These are phyloP conservation scores for Molanna angustata DNA, from an alignment of 2,888 invertebrate genomes.

Conservation along the genomic window DNA sequence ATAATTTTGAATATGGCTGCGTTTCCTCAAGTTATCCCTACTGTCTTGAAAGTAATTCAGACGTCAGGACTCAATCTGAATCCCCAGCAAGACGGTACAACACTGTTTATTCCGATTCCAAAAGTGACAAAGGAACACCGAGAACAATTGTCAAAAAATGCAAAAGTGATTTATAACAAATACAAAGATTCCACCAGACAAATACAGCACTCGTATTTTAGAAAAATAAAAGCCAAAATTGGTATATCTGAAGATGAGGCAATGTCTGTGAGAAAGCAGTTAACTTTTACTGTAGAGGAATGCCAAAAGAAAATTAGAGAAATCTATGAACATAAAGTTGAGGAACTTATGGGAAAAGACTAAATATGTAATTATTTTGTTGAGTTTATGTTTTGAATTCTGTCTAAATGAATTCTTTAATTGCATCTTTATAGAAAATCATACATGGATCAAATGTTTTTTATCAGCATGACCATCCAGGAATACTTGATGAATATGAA, in stretches of 20 bases:
- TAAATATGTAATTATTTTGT: constrained; percentile 26
- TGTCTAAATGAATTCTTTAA: no score
- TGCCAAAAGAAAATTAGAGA: constrained; percentile 64
- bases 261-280: constrained; percentile 65
- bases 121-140: constrained; percentile 93
- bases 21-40: constrained; percentile 83
- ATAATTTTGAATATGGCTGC: constrained; percentile 79
- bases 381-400: no score
- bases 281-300: constrained; percentile 65
- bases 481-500: no score
- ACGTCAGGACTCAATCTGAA: constrained; percentile 87
- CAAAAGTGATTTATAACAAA: constrained; percentile 76
- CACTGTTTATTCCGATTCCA: constrained; percentile 82
- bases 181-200: constrained; percentile 75
- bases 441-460: no score
- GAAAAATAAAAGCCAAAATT: constrained; percentile 67
- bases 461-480: no score
- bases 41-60: constrained; percentile 70
- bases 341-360: constrained; percentile 67
- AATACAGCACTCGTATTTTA: constrained; percentile 69
- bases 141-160: constrained; percentile 83
- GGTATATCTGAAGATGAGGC: constrained; percentile 67
- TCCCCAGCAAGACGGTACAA: constrained; percentile 93
- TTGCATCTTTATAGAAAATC: not conserved
- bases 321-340: constrained; percentile 66